Conservation (phyloP, 2,888 invertebrate genomes). For the Tetanocera ferruginea region DNA sequence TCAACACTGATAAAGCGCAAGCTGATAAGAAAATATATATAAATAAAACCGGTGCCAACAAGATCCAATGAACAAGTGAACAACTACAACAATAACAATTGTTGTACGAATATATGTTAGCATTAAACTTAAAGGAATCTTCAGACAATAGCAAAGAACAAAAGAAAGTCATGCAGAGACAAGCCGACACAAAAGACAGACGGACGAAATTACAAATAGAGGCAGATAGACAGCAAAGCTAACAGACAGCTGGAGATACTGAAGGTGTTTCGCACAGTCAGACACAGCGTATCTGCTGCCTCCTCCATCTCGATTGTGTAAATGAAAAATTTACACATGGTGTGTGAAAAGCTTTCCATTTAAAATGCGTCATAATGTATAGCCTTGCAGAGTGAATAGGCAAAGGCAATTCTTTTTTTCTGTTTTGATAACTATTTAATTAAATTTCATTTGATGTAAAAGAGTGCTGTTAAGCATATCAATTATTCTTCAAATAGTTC, state of each 20-base stretch:
- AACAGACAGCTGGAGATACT: not conserved
- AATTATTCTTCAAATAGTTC: no score
- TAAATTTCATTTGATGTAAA: no score
- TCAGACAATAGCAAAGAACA: not conserved
- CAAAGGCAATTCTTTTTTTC: no score
- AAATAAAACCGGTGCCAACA: no score
- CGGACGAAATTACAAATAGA: not conserved
- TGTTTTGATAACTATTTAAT: no score
- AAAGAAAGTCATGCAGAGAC: not conserved
- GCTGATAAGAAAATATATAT: not conserved
- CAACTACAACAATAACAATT: not conserved
- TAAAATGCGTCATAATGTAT: no score
- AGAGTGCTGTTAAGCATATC: no score
- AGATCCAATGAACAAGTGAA: no score
- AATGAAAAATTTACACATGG: not conserved
- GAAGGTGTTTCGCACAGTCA: not conserved
- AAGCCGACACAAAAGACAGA: not conserved
- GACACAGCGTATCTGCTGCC: not conserved
- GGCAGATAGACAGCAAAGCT: not conserved
- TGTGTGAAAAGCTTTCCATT: not conserved
- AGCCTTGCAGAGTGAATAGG: no score
- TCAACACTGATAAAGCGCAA: not conserved
- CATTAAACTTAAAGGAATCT: no score
- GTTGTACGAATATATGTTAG: not conserved
- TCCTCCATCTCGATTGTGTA: not conserved